Conservation (phyloP, 1,140 invertebrate genomes). For the Plodia interpunctella region DNA sequence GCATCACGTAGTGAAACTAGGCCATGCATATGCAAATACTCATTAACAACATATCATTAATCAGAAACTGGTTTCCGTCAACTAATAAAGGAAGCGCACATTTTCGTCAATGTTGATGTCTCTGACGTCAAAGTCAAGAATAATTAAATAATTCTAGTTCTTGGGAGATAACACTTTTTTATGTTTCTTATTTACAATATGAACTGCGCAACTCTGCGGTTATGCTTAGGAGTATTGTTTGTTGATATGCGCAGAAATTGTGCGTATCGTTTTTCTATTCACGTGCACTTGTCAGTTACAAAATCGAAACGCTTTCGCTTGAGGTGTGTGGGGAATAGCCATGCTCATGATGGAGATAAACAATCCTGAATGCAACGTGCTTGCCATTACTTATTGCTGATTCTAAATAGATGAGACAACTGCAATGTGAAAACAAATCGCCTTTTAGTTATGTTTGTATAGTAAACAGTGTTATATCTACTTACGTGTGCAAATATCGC, state of each 20-base stretch:
- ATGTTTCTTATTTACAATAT: background rate
- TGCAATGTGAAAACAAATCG: too few relatives aligned
- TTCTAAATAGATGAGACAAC: too few relatives aligned
- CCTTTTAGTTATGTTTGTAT: too few relatives aligned
- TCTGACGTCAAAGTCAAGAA: background rate
- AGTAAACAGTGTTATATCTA: too few relatives aligned
- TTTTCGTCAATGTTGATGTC: background rate
- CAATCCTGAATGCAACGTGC: conserved; percentile 5
- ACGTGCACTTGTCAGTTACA: conserved; percentile 14
- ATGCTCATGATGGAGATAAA: conserved; percentile 6
- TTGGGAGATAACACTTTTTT: conserved; percentile 12
- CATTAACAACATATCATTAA: background rate
- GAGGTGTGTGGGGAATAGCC: conserved; percentile 11
- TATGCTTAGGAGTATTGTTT: conserved; percentile 1
- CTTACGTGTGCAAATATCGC: too few relatives aligned
- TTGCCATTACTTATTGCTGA: background rate
- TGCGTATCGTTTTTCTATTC: conserved; percentile 15
- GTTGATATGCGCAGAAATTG: conserved; percentile 15
- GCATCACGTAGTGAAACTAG: background rate
- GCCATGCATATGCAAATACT: background rate
- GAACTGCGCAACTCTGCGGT: conserved; percentile 12
- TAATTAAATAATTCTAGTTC: conserved; percentile 1
- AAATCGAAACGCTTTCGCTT: conserved; percentile 18
- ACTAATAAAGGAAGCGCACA: background rate
- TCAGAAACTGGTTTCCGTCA: background rate